Base-by-base conservation (phyloP, 2,113 vertebrate species). In the Numida meleagris region DNA sequence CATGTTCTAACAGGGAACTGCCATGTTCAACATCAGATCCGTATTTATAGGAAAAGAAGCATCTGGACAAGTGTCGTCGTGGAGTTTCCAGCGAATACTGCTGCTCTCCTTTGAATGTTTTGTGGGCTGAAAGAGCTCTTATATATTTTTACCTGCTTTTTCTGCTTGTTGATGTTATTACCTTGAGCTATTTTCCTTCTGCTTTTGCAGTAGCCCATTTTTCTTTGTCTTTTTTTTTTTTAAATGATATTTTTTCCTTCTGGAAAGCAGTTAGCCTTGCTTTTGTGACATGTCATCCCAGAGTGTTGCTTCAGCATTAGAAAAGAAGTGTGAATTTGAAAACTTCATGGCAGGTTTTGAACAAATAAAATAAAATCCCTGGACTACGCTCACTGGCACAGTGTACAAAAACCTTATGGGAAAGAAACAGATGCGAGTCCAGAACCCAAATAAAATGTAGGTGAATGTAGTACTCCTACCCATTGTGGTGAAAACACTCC, bases 321-420 rank as follows among this genome's bases (percentile, higher is more conserved):
- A 73, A 88, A 88, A 87, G 62, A 82, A 74, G 27, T 62, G 27
- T 68, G 67, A 94, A 86, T 76, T 91, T 93, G 72, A 77, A 72
- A 74, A 89, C 25, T 42, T 87, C 50, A 6, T 23, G 45, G 48
- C 18, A 55, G 29, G 25, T 68, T 82, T 93, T 72, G 72, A 94
- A 45, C 19, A 93, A 87, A 75, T 14, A 67, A 77, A 66, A 25
- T 43, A 48, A 90, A 92, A 86, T 61, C 62, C 18, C 63, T 80
- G 57, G 33, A 17, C 31, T 51, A 38, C 84, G 24, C 59, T 51
- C 4, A 15, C 33, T 83, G 36, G 24, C 25, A 78, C 81, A 38
- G 18, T 45, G 6, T 27, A 33, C 24, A 67, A 31, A 34, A 59
- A 36, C 38, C 24, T 8, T 20, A n/a, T 20, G 57, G 18, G 19